These are phyloP conservation scores for Hippocampus barbouri DNA, from an alignment of 2,113 vertebrate genomes.

Conservation along the genomic window DNA sequence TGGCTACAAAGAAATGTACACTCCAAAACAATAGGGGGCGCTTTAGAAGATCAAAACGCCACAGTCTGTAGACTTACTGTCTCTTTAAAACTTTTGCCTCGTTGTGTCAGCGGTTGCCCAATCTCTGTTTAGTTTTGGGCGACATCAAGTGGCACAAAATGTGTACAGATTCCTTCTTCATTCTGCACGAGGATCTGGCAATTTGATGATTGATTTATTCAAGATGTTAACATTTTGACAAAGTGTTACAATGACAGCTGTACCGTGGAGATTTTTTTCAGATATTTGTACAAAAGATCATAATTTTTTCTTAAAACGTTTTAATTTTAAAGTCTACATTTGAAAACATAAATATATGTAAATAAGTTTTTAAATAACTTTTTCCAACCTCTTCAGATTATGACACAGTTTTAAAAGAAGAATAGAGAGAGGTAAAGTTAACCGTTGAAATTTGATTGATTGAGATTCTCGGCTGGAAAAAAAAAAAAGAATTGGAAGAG, in stretches of 20 bases:
- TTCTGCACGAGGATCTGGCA: background rate
- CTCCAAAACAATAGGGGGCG: conserved; percentile 1
- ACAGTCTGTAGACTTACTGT: background rate
- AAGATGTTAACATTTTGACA: background rate
- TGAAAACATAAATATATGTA: background rate
- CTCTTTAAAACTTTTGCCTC: conserved; percentile 1
- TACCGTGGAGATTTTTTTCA: background rate
- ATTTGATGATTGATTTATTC: background rate
- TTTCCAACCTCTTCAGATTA: background rate
- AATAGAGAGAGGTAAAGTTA: too few relatives aligned
- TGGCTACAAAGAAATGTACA: too few relatives aligned
- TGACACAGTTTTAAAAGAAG: too few relatives aligned
- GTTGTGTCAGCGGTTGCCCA: background rate
- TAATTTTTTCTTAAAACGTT: background rate
- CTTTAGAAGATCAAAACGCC: background rate
- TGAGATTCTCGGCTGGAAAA: too few relatives aligned
- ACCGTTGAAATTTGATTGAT: too few relatives aligned
- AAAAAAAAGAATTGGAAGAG: too few relatives aligned
- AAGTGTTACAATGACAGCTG: background rate
- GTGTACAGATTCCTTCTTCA: background rate
- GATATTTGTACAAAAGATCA: background rate
- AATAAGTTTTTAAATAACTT: background rate
- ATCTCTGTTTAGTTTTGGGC: conserved; percentile 14
- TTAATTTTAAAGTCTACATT: background rate
- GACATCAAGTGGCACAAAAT: conserved; percentile 37